Evolutionary conservation across 2,113 vertebrate genomes (phyloP), one percentile per base, ranked within the genome.

Genomic region (Cavia aperea): DNA sequence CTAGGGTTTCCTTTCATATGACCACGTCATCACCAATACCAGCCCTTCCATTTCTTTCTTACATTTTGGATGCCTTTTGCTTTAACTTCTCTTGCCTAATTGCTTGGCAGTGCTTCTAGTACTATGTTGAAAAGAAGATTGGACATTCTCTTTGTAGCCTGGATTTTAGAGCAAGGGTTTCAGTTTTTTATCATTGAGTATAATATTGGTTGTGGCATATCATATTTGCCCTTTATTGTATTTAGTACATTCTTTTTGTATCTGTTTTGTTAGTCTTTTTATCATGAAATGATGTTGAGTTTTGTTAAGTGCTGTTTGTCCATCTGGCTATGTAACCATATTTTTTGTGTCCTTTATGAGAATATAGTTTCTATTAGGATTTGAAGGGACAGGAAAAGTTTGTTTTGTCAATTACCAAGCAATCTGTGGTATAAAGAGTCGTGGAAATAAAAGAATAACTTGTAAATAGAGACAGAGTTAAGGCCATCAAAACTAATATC

Each of bases 361-460:
- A 89, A 58, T 73, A 7, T 78, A 78, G n/a, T 82, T 94, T 95
- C 33, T 49, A 5, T 43, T 87, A 63, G 60, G 77, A 89, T 65
- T 51, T 72, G 31, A 49, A 92, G 31, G 23, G 36, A 23, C 39
- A 88, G 78, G 72, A 84, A 83, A 82, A 81, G 18, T 81, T 94
- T 70, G 31, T 54, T 75, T 83, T 33, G 70, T 89, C 49, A 73
- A 2, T 90, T 75, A 89, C 51, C 58, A 88, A 88, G 58, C 63
- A 29, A 63, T 23, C 24, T 86, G 58, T 63, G 75, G 7, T 86
- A 19, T 90, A 66, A 86, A 82, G 3, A 70, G 29, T 66, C 26
- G 4, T 83, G 21, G 54, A 84, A 94, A 51, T 75, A 65, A 93
- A 72, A 81, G 33, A 72, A 68, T 73, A 91, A 66, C 82, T 94